Evolutionary conservation across 2,113 vertebrate species (phyloP).

Genomic region (Gopherus evgoodei): DNA sequence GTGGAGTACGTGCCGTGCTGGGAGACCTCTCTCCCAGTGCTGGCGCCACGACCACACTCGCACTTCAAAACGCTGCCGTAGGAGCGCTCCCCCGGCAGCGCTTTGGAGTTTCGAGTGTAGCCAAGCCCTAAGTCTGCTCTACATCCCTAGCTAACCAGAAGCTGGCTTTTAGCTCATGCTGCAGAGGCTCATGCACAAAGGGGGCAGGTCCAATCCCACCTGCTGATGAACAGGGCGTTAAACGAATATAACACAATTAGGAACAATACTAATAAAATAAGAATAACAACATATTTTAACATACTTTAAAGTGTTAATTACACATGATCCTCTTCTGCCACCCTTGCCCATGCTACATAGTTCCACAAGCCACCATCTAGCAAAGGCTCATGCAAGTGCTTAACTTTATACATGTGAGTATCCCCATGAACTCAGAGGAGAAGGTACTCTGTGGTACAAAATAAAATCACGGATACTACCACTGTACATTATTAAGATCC

Average conservation of each 20-base stretch:
- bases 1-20: no score
- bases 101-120: no score
- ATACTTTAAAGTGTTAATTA: constrained; percentile 16
- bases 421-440: constrained; percentile 16
- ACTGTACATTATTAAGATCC: constrained; percentile 16
- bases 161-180: no score
- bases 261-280: not conserved
- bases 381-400: constrained; percentile 1
- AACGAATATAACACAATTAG: not conserved
- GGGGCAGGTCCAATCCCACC: no score
- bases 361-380: not conserved
- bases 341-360: not conserved
- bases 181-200: no score
- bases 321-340: not conserved
- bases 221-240: no score
- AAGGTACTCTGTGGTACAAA: constrained; percentile 19
- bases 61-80: no score
- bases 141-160: no score
- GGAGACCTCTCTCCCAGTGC: no score
- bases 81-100: no score
- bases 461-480: not conserved
- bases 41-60: no score
- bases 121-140: no score
- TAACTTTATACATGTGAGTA: constrained; percentile 22
- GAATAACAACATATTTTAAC: not conserved